Conservation (phyloP, 2,113 vertebrate genomes). For the Fregata magnificens region DNA sequence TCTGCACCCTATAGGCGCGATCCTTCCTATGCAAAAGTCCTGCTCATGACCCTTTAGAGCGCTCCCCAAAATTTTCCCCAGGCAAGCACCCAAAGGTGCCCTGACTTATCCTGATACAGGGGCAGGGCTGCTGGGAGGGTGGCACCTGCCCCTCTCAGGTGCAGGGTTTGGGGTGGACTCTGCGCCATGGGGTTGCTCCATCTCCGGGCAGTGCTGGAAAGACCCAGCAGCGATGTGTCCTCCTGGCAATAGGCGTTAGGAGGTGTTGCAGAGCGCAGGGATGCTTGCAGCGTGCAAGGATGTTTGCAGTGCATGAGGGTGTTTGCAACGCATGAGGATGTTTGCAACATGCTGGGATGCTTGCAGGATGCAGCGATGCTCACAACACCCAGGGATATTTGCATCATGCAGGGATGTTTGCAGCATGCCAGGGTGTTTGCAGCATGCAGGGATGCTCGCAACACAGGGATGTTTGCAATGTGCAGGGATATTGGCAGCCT, state of each 20-base stretch:
- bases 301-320: too few relatives aligned
- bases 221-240: fast-evolving
- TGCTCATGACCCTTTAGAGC: background rate
- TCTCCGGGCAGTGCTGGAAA: background rate
- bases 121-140: background rate
- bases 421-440: fast-evolving
- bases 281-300: too few relatives aligned
- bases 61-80: background rate
- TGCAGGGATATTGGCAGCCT: background rate
- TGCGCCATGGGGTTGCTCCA: fast-evolving
- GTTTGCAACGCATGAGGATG: too few relatives aligned
- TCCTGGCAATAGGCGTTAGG: background rate
- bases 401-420: background rate
- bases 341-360: background rate
- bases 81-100: background rate
- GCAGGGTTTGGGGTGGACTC: background rate
- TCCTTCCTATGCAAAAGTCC: background rate
- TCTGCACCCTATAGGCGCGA: fast-evolving
- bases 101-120: background rate
- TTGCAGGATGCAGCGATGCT: background rate
- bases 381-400: too few relatives aligned
- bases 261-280: background rate
- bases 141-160: background rate
- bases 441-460: too few relatives aligned
- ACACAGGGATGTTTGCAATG: too few relatives aligned